Evolutionary conservation across 2,797 vertebrate species (phyloP).

Genomic region (Lepilemur septentrionalis): DNA sequence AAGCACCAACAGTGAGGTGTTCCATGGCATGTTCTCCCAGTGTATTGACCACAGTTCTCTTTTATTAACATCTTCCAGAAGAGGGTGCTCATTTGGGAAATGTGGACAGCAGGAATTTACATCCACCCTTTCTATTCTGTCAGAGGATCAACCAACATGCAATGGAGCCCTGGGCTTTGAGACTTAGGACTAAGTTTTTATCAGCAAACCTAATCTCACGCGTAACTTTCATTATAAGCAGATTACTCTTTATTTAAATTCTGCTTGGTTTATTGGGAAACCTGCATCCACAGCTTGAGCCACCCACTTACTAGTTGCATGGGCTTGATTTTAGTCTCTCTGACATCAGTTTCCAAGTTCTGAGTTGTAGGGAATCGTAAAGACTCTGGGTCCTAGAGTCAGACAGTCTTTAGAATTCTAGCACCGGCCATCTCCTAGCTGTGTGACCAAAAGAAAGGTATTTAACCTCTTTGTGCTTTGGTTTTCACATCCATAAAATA

Average conservation of each 20-base stretch:
- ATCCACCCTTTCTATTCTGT: not conserved
- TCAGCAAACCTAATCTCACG: not conserved
- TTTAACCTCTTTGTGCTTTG: not conserved
- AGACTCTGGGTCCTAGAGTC: not conserved
- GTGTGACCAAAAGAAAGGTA: not conserved
- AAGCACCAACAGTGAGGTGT: not conserved
- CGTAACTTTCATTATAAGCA: not conserved
- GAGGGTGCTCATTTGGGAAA: not conserved
- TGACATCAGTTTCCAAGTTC: not conserved
- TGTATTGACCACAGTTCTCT: not conserved
- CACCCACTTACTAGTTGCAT: not conserved
- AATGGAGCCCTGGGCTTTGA: not conserved
- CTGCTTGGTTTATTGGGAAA: not conserved
- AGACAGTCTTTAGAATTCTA: not conserved
- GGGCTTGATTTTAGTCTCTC: not conserved
- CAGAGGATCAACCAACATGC: not conserved
- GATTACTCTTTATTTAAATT: not conserved
- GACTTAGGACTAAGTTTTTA: not conserved
- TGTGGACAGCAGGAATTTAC: not conserved
- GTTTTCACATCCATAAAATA: not conserved
- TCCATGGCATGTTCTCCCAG: not conserved
- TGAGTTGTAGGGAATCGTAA: not conserved
- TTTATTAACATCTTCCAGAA: not conserved
- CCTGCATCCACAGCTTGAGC: not conserved
- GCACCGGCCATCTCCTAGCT: accelerated